These are phyloP conservation scores for Molorchus minor DNA, from an alignment of 2,888 invertebrate genomes.

Conservation along the genomic window DNA sequence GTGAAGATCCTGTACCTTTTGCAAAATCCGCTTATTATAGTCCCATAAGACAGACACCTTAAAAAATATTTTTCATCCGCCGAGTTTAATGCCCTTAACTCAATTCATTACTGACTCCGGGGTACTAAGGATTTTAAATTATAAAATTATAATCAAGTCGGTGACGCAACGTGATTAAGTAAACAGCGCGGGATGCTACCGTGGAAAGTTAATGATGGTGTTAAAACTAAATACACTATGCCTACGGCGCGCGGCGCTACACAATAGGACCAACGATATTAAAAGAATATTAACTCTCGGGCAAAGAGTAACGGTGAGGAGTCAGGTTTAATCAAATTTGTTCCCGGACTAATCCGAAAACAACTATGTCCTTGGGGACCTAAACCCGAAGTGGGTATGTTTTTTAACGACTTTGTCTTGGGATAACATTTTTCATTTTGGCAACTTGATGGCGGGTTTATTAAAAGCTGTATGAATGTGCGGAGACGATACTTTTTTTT, in stretches of 20 bases:
- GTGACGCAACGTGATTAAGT: slow-evolving; percentile 22
- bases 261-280: slow-evolving; percentile 14
- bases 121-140: slow-evolving; percentile 52
- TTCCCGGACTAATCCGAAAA: no score
- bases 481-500: no score
- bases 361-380: no score
- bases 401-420: no score
- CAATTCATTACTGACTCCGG: slow-evolving; percentile 28
- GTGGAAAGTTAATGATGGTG: slow-evolving; percentile 16
- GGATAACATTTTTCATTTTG: no score
- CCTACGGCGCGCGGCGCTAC: no score
- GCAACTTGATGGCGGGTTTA: no score
- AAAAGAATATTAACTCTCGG: slow-evolving; percentile 13
- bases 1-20: no score
- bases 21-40: no score
- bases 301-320: neutral
- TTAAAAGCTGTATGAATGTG: no score
- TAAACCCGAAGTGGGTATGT: no score
- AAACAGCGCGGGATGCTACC: neutral
- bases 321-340: neutral
- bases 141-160: slow-evolving; percentile 30
- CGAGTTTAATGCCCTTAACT: slow-evolving; percentile 2
- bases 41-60: no score
- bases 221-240: slow-evolving; percentile 20
- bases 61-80: neutral